A percentile compares a stretch with the other conserved stretches of the same genome.
Conservation (phyloP, 1,140 invertebrate genomes). For the Pissodes strobi region DNA sequence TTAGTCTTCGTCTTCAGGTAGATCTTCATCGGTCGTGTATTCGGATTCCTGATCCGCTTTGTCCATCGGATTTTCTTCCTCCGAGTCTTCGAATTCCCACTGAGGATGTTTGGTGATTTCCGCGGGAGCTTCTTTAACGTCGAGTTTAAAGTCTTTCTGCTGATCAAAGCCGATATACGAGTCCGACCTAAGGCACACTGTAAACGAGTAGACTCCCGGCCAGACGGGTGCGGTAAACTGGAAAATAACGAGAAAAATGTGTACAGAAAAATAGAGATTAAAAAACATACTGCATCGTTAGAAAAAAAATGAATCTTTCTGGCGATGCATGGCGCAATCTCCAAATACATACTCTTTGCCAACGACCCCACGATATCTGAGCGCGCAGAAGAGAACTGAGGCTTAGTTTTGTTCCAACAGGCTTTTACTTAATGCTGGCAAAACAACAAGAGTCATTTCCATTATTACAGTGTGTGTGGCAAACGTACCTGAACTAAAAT, state of each 20-base stretch:
- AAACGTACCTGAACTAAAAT: too few species aligned
- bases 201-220: slow-evolving; percentile 90
- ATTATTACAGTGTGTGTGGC: too few species aligned
- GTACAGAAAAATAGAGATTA: too few species aligned
- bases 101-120: slow-evolving; percentile 90
- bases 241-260: slow-evolving; percentile 41
- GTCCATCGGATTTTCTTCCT: slow-evolving; percentile 79
- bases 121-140: slow-evolving; percentile 92
- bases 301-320: too few species aligned
- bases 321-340: too few species aligned
- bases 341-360: too few species aligned
- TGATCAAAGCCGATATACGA: slow-evolving; percentile 94
- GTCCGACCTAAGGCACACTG: slow-evolving; percentile 88
- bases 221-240: slow-evolving; percentile 91
- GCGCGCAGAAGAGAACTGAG: too few species aligned
- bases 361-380: too few species aligned
- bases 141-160: slow-evolving; percentile 90
- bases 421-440: too few species aligned
- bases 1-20: slow-evolving; percentile 53
- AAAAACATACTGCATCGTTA: too few species aligned
- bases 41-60: slow-evolving; percentile 70
- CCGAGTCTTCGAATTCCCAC: slow-evolving; percentile 94
- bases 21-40: slow-evolving; percentile 73
- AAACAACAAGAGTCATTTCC: too few species aligned
- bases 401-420: too few species aligned